Evolutionary conservation across 2,888 invertebrate genomes (phyloP), one percentile per base, ranked within the genome.

Genomic region (Octonoba sinensis): DNA sequence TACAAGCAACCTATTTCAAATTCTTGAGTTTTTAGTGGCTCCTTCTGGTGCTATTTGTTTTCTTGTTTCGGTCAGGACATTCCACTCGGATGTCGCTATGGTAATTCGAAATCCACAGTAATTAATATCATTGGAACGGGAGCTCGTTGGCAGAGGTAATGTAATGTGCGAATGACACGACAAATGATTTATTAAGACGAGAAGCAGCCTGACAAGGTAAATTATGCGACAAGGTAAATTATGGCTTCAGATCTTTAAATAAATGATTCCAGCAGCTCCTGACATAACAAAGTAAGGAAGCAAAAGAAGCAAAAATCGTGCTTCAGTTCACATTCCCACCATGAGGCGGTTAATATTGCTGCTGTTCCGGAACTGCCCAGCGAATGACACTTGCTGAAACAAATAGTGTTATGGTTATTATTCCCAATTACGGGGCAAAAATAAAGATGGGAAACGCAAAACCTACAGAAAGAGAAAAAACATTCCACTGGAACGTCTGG

Each of bases 161-260:
- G 46, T 54, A 73, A 67, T 46, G 71, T 44, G 67, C 51, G 62
- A 79, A 79, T 79, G 78, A 79, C 72, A 79, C 72, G 75, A 60
- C 22, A 36, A 62, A 79, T 79, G 73, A 79, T 79, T 72, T 79
- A 79, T 79, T 57, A n/a, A 62, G 59, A 65, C 78, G 71, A 71
- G 71, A 24, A 56, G n/a, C 20, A 51, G 71, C 59, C 51, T 72
- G 79, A 79, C 79, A 79, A 18, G 66, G 59, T 67, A 79, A 79
- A 79, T 79, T 72, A 79, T 60, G 59, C 36, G 36, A 36, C 36
- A 36, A 22, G 66, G 59, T 67, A 79, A 79, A 79, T 79, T 72
- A 79, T 60, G 51, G 72, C 72, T 22, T 62, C 44, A 54, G 67
- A 66, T 54, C 60, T 51, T 67, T 76, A 60, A 79, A 79, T 79